Evolutionary conservation across 1,140 invertebrate species (phyloP).

Genomic region (Thrips palmi): DNA sequence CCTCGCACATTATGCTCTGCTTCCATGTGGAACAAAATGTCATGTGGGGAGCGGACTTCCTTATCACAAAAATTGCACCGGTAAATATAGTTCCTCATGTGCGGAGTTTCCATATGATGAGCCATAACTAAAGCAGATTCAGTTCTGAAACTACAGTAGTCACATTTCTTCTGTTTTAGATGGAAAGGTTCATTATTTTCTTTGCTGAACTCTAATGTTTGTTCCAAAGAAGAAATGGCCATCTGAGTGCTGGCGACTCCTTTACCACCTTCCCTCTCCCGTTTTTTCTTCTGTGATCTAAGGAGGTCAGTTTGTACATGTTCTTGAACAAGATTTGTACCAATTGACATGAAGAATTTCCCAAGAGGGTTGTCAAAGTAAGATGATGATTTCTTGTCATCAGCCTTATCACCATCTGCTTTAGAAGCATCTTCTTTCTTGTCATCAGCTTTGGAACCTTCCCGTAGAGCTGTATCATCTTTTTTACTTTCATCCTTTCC

Average conservation of each 20-base stretch:
- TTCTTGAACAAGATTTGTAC: slow-evolving; percentile 79
- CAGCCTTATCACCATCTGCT: slow-evolving; percentile 29
- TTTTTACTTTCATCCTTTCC: slow-evolving; percentile 24
- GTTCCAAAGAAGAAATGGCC: slow-evolving; percentile 59
- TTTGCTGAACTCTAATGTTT: slow-evolving; percentile 72
- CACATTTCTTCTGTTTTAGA: slow-evolving; percentile 63
- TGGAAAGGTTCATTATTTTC: slow-evolving; percentile 74
- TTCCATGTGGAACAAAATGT: slow-evolving; percentile 84
- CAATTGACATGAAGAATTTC: slow-evolving; percentile 84
- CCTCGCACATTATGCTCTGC: slow-evolving; percentile 67
- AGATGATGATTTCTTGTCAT: slow-evolving; percentile 17
- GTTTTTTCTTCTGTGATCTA: slow-evolving; percentile 67
- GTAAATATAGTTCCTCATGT: slow-evolving; percentile 67
- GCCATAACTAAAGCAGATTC: slow-evolving; percentile 74
- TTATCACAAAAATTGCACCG: slow-evolving; percentile 75
- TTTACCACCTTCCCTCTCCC: slow-evolving; percentile 38
- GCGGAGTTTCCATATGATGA: slow-evolving; percentile 80
- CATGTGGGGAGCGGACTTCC: slow-evolving; percentile 64
- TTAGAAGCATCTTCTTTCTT: slow-evolving; percentile 24
- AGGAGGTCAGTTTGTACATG: slow-evolving; percentile 81
- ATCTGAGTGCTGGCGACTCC: slow-evolving; percentile 47
- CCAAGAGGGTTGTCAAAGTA: slow-evolving; percentile 76
- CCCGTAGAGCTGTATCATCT: slow-evolving; percentile 17
- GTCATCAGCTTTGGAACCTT: slow-evolving; percentile 22
- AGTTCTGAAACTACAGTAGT: slow-evolving; percentile 82